These are phyloP conservation scores for Pycnomerus fuliginosus DNA, from an alignment of 2,888 invertebrate species.

Conservation along the genomic window DNA sequence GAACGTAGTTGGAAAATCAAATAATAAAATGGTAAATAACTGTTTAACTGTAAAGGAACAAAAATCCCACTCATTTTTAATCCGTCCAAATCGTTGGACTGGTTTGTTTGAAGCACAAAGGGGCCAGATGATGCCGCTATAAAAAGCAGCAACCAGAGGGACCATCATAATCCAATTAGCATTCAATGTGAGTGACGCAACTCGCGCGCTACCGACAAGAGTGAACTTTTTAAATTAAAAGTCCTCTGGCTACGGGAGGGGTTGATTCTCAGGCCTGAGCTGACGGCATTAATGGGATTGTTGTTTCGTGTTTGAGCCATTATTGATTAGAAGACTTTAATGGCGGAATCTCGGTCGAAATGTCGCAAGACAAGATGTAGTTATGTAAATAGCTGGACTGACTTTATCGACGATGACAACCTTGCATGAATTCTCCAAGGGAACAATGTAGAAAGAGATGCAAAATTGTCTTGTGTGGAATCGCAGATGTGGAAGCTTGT, in stretches of 20 bases:
- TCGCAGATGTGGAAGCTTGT: constrained; percentile 2
- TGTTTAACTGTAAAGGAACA: constrained; percentile 36
- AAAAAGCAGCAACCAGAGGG: constrained; percentile 45
- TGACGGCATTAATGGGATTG: constrained; percentile 43
- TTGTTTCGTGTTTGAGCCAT: constrained; percentile 40
- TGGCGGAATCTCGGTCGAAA: too few relatives aligned
- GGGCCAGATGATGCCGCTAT: constrained; percentile 33
- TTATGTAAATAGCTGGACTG: constrained; percentile 43
- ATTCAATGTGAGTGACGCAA: constrained; percentile 46
- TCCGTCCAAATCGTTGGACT: constrained; percentile 39
- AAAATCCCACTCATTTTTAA: constrained; percentile 47
- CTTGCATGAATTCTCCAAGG: neutral
- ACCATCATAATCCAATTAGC: constrained; percentile 52
- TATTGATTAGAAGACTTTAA: constrained; percentile 37
- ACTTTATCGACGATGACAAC: constrained; percentile 6
- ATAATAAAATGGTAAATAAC: constrained; percentile 34
- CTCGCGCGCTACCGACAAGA: constrained; percentile 38
- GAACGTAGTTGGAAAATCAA: too few relatives aligned
- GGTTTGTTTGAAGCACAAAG: constrained; percentile 40
- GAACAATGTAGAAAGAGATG: constrained; percentile 11
- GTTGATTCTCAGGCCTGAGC: constrained; percentile 17
- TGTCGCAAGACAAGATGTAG: constrained; percentile 38
- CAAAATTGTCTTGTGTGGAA: constrained; percentile 14
- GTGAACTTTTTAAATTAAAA: constrained; percentile 49
- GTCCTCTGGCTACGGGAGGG: constrained; percentile 35